These are phyloP conservation scores for Agelastica alni DNA, from an alignment of 2,888 invertebrate species.

Conservation along the genomic window DNA sequence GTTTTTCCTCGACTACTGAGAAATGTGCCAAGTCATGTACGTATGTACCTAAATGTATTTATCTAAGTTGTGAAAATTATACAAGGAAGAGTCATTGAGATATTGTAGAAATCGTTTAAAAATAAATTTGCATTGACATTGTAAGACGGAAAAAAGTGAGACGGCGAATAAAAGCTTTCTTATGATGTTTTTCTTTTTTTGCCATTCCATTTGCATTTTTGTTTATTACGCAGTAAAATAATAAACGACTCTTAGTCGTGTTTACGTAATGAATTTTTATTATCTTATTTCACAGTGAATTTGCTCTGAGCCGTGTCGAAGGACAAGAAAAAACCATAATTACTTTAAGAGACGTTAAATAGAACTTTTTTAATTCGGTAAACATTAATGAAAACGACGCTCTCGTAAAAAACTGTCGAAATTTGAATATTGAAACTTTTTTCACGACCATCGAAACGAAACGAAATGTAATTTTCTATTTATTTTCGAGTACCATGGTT, in stretches of 20 bases:
- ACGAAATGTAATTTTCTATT: too few species aligned
- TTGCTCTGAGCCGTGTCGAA: background rate
- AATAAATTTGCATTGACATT: conserved; percentile 14
- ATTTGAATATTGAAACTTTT: too few species aligned
- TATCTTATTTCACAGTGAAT: conserved; percentile 18
- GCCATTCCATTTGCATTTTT: background rate
- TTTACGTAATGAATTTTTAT: conserved; percentile 20
- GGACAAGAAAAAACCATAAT: conserved; percentile 8
- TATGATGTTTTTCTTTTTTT: background rate
- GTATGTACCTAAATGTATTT: conserved; percentile 34
- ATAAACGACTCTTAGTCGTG: conserved; percentile 7
- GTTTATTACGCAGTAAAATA: conserved; percentile 7
- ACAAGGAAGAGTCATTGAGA: conserved; percentile 19
- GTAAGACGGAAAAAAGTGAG: background rate
- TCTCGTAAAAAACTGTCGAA: too few species aligned
- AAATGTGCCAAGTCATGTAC: too few species aligned
- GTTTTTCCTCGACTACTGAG: too few species aligned
- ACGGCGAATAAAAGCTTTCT: background rate
- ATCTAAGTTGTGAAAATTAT: conserved; percentile 29
- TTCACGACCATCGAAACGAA: too few species aligned
- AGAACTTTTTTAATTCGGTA: background rate
- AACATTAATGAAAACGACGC: too few species aligned
- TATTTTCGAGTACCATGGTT: too few species aligned
- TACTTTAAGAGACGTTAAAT: conserved; percentile 6
- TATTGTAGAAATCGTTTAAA: conserved; percentile 16